Conservation (phyloP, 2,113 vertebrate genomes). For the Neomonachus schauinslandi region DNA sequence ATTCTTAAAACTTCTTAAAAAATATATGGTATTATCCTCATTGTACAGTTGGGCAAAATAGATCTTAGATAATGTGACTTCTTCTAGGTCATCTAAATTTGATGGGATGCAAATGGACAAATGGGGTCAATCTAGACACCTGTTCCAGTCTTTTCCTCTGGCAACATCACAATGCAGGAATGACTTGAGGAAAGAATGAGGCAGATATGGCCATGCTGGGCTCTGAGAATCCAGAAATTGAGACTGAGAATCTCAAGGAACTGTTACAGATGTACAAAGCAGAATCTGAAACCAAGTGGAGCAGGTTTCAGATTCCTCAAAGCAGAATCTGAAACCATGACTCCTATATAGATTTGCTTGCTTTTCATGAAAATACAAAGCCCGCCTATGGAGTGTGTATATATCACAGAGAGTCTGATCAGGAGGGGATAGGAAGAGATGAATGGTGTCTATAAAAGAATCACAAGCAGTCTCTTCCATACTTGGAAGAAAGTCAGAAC, state of each 20-base stretch:
- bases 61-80: neutral
- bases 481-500: neutral
- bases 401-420: neutral
- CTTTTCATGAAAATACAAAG: neutral
- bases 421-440: neutral
- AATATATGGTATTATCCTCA: neutral
- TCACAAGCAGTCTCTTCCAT: neutral
- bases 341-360: neutral
- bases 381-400: neutral
- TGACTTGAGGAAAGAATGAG: neutral
- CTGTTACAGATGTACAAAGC: neutral
- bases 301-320: no score
- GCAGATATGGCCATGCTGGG: neutral
- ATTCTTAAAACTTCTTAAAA: neutral
- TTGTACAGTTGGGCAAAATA: neutral
- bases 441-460: neutral
- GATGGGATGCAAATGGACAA: neutral
- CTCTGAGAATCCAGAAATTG: neutral
- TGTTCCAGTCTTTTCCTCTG: neutral
- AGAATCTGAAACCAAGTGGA: neutral
- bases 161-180: neutral
- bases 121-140: neutral
- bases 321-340: neutral
- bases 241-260: neutral
- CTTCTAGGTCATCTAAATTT: neutral